Evolutionary conservation across 2,113 vertebrate genomes (phyloP), one percentile per base, ranked within the genome.

Genomic region (Ceratotherium simum): DNA sequence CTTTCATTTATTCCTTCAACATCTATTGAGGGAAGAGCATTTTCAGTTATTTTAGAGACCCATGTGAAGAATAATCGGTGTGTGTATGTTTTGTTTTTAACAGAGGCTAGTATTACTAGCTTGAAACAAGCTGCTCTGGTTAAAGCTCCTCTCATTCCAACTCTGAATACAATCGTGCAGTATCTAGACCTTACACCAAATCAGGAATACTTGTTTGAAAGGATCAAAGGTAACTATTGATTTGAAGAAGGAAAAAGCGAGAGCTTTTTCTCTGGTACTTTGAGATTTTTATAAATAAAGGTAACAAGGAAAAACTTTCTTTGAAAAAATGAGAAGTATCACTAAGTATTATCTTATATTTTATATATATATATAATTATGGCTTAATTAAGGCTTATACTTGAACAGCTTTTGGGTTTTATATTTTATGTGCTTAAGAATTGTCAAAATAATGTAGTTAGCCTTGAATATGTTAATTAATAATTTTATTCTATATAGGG

Each of bases 31-130:
- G 29, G n/a, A 90, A 85, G 25, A 82, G 20, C 48, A 23, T 81
- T 83, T 78, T 25, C 46, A 46, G n/a, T 48, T 80, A 25, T 78
- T 51, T 46, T 18, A 17, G 39, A 81, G 46, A 58, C 18, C 20
- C 23, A 20, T 13, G 0, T 81, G n/a, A 67, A 65, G 29, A 82
- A 25, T 80, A 65, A 96, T 56, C 11, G 54, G 73, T 93, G 48
- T 88, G 27, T 83, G 20, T 93, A 64, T 96, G 60, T 95, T 97
- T 23, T 92, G 0, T 97, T 65, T 84, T 93, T 97, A 97, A 84
- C 98, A 99, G 99, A 99, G 98, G 99, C 99, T 87, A 99, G 99
- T 95, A 99, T 99, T 80, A 99, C 99, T 98, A 99, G 99, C 93
- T 98, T 99, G 96, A 99, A 99, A 65, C 99, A 99, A 97, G 99